Evolutionary conservation across 2,888 invertebrate genomes (phyloP).

Genomic region (Trichogramma evanescens): DNA sequence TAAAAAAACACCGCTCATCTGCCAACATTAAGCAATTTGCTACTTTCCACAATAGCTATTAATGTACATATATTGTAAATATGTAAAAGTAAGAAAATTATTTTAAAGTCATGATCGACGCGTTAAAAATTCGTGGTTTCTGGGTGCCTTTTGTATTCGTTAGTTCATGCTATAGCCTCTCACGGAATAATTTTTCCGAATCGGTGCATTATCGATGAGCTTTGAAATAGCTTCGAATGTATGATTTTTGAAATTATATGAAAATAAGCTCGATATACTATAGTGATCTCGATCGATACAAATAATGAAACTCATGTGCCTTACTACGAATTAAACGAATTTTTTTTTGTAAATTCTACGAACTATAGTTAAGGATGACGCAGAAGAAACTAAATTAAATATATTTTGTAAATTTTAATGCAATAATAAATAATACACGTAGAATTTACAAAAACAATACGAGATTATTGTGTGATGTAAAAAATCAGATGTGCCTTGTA

Average conservation of each 20-base stretch:
- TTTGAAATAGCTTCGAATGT: not conserved
- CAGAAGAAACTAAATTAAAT: too few relatives aligned
- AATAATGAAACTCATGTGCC: slow-evolving; percentile 21
- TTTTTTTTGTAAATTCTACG: too few relatives aligned
- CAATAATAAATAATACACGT: too few relatives aligned
- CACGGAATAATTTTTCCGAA: not conserved
- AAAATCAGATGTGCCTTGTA: too few relatives aligned
- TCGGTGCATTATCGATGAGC: slow-evolving; percentile 13
- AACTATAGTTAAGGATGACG: too few relatives aligned
- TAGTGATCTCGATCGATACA: slow-evolving; percentile 8
- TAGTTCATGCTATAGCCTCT: not conserved
- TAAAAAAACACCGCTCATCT: too few relatives aligned
- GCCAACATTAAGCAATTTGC: too few relatives aligned
- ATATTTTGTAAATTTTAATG: too few relatives aligned
- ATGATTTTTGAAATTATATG: not conserved
- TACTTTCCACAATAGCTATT: not conserved
- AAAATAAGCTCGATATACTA: not conserved
- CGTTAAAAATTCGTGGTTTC: not conserved
- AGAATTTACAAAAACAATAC: too few relatives aligned
- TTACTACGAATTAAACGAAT: not conserved
- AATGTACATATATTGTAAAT: not conserved
- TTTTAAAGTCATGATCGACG: not conserved
- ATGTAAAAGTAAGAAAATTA: not conserved
- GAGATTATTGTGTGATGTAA: too few relatives aligned
- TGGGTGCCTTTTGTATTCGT: not conserved